Evolutionary conservation across 2,797 vertebrate species (phyloP).

Genomic region (Rhinogobio ventralis): DNA sequence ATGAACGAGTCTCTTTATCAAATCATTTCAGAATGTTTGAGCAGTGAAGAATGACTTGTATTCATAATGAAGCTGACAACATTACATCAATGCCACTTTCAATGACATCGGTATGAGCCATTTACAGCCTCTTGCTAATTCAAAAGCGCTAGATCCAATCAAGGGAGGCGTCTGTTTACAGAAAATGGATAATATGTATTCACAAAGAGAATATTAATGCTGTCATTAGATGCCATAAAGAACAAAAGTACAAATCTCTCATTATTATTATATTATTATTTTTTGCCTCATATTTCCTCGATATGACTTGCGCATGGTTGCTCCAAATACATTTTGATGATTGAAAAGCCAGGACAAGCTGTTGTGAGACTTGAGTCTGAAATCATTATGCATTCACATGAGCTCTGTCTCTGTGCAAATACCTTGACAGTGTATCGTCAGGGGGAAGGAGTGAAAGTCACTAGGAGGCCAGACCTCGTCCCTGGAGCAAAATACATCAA

Average conservation of each 20-base stretch:
- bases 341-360: constrained; percentile 43
- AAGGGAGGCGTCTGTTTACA: constrained; percentile 57
- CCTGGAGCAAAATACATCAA: constrained; percentile 53
- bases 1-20: constrained; percentile 22
- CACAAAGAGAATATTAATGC: constrained; percentile 51
- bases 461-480: constrained; percentile 46
- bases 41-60: constrained; percentile 44
- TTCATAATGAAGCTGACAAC: constrained; percentile 49
- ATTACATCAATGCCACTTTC: constrained; percentile 51
- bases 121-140: constrained; percentile 55
- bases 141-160: constrained; percentile 54
- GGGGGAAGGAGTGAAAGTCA: constrained; percentile 25
- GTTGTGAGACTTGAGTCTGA: constrained; percentile 13
- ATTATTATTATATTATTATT: constrained; percentile 30
- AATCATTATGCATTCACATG: constrained; percentile 57
- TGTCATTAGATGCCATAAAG: constrained; percentile 56
- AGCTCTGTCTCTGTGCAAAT: constrained; percentile 49
- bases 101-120: constrained; percentile 51
- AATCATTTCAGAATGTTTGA: constrained; percentile 10
- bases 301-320: constrained; percentile 5
- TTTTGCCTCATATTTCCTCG: constrained; percentile 39
- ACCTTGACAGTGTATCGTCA: constrained; percentile 49
- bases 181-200: constrained; percentile 45
- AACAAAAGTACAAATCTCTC: constrained; percentile 49
- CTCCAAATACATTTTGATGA: constrained; percentile 27